Conservation (phyloP, 2,113 vertebrate genomes). For the Callithrix jacchus region DNA sequence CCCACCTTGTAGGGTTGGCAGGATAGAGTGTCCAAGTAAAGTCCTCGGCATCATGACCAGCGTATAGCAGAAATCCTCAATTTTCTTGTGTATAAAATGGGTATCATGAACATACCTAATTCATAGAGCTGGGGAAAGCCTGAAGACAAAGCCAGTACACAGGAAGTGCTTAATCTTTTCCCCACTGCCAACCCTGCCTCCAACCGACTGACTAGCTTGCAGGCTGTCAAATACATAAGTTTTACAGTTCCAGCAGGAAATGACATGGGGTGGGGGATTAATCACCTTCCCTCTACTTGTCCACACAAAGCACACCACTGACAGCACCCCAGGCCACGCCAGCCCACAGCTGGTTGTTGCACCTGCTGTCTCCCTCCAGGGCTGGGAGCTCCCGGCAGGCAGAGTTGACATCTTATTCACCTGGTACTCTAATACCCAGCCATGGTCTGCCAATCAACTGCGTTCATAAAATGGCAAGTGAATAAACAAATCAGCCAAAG, state of each 20-base stretch:
- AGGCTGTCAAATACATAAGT: background rate
- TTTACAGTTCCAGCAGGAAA: background rate
- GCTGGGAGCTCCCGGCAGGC: background rate
- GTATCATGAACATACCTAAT: background rate
- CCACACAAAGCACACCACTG: background rate
- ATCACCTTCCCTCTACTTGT: background rate
- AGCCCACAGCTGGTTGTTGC: background rate
- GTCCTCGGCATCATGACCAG: background rate
- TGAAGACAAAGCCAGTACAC: background rate
- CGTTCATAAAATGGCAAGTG: background rate
- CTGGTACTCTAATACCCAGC: background rate
- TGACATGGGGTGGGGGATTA: background rate
- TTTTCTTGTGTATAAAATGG: background rate
- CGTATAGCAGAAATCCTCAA: rapidly evolving
- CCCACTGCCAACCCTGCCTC: rapidly evolving
- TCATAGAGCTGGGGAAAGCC: background rate
- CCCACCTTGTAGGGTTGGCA: background rate
- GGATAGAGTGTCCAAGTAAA: background rate
- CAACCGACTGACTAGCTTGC: background rate
- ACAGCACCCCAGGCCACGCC: background rate
- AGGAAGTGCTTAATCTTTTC: background rate
- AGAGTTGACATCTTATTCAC: background rate
- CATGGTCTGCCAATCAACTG: background rate
- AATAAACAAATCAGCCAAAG: background rate
- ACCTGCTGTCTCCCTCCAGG: background rate